Percentiles rank a stretch among this genome's conserved stretches.
Evolutionary conservation across 2,888 invertebrate genomes (phyloP).

Genomic region (Tortrix viridana): DNA sequence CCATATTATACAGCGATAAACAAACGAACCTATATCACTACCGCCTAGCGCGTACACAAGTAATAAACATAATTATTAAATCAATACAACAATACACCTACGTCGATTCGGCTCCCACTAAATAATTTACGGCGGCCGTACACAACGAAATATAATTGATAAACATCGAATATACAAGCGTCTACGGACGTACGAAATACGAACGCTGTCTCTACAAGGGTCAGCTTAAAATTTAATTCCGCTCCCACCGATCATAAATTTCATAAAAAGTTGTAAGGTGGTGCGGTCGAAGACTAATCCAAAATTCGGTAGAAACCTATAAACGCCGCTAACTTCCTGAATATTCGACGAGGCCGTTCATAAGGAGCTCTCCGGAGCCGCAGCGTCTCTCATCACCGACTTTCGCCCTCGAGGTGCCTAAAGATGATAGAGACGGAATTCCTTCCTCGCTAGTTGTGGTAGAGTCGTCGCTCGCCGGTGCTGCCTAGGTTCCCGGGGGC

Average conservation of each 20-base stretch:
- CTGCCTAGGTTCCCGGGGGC: too few species aligned
- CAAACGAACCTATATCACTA: conserved; percentile 35
- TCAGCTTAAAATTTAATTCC: neutral
- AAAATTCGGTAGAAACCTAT: neutral
- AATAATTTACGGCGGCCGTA: conserved; percentile 15
- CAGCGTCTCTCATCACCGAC: too few species aligned
- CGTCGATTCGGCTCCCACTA: conserved; percentile 21
- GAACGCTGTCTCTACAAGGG: conserved; percentile 13
- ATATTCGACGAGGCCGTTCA: too few species aligned
- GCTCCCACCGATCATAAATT: conserved; percentile 76
- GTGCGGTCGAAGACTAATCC: conserved; percentile 45
- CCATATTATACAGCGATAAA: conserved; percentile 62
- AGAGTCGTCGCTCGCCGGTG: too few species aligned
- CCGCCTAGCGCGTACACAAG: conserved; percentile 40
- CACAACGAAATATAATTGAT: conserved; percentile 26
- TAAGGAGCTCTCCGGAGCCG: too few species aligned
- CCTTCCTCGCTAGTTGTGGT: too few species aligned
- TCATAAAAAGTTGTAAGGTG: conserved; percentile 76
- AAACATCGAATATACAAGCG: conserved; percentile 43
- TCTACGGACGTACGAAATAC: conserved; percentile 43
- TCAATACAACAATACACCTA: conserved; percentile 33
- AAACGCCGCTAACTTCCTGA: too few species aligned
- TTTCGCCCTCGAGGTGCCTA: too few species aligned
- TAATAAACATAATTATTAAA: conserved; percentile 35
- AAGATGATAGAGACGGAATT: too few species aligned